Evolutionary conservation across 2,797 vertebrate species (phyloP), one percentile per base, ranked within the genome.

Genomic region (Neomorphus geoffroyi): DNA sequence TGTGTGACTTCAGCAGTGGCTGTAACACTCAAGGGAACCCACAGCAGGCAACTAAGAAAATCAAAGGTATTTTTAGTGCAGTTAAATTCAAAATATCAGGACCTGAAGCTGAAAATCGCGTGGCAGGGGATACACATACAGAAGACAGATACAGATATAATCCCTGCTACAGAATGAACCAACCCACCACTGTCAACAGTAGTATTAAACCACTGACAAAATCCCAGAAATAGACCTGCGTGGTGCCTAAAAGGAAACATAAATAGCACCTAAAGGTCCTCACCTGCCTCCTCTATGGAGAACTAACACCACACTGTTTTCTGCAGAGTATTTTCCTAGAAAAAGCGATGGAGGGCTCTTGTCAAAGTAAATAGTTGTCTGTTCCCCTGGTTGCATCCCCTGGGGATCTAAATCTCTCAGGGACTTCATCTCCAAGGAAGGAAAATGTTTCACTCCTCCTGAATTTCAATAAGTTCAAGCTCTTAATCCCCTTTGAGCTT

Each of bases 381-480:
- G 72, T 80, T 93, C 54, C 58, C 69, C 54, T 75, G 54, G 57
- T 11, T 91, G 65, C 80, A 80, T 86, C 67, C 90, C 65, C 85
- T n/a, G 22, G 80, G 90, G 54, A 69, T 92, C 81, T 92, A 72
- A 88, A 88, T 86, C 85, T 86, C 84, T 48, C 46, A 35, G 86
- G 80, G 92, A 37, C 41, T 64, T n/a, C 45, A 77, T 82, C 86
- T 94, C 92, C 41, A 45, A 78, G 83, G 79, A 89, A 79, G 89
- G 37, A 91, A 83, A 89, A 86, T 41, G 39, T 57, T 54, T 92
- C 27, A 32, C 33, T 78, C 23, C 24, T 87, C 43, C 53, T 86
- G 87, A 86, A 94, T 96, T 72, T 86, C 65, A 88, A 91, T 65
- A 65, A 78, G 24, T 80, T 67, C 74, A 61, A 95, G 84, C 82